These are phyloP conservation scores for Brachyopa scutellaris DNA, from an alignment of 2,888 invertebrate genomes.

Conservation along the genomic window DNA sequence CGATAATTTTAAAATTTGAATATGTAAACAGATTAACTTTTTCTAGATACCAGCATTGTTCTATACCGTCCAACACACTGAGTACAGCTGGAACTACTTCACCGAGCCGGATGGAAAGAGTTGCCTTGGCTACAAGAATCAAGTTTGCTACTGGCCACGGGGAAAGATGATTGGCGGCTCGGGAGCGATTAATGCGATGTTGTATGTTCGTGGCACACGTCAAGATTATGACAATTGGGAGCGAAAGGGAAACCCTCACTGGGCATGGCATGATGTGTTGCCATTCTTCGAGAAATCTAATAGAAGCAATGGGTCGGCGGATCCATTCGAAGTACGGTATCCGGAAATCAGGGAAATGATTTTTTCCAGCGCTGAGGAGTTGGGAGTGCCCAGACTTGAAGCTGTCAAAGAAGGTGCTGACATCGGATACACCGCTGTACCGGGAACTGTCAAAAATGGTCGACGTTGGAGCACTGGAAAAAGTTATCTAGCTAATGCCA, in stretches of 20 bases:
- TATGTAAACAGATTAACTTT: no score
- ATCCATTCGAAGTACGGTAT: constrained; percentile 76
- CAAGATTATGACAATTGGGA: constrained; percentile 84
- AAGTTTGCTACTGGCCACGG: constrained; percentile 83
- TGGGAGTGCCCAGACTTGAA: constrained; percentile 85
- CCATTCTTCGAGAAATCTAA: constrained; percentile 83
- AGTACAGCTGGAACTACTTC: constrained; percentile 77
- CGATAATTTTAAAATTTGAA: not conserved
- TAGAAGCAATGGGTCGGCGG: constrained; percentile 82
- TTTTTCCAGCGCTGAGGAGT: constrained; percentile 85
- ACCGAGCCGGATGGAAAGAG: constrained; percentile 75
- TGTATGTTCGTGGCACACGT: constrained; percentile 84
- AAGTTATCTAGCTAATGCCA: constrained; percentile 83
- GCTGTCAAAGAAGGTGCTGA: constrained; percentile 84
- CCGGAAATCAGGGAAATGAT: constrained; percentile 83
- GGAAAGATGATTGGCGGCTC: constrained; percentile 86
- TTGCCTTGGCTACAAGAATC: constrained; percentile 76
- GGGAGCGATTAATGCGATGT: constrained; percentile 85
- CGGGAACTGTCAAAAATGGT: constrained; percentile 84
- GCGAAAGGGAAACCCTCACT: constrained; percentile 82
- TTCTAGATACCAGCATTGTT: constrained; percentile 76
- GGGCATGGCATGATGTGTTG: constrained; percentile 83
- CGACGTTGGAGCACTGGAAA: constrained; percentile 84
- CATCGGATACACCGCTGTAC: constrained; percentile 84
- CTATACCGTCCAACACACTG: constrained; percentile 73